Percentiles rank a stretch among this genome's conserved stretches.
Evolutionary conservation across 2,888 invertebrate genomes (phyloP).

Genomic region (Podabrus alpinus): DNA sequence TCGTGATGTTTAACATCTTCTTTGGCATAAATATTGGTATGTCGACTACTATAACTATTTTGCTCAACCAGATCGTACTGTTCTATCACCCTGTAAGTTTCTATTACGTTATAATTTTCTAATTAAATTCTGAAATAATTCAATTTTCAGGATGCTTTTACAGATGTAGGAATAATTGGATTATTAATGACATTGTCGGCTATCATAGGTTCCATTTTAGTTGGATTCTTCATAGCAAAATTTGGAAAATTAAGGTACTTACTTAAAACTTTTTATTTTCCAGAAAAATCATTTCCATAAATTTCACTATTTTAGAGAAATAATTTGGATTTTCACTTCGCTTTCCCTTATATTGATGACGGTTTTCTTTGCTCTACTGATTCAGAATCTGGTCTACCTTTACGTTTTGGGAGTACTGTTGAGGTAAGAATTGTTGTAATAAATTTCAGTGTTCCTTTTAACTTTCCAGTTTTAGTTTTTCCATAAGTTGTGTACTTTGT

Average conservation of each 20-base stretch:
- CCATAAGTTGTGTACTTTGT: conserved; percentile 94
- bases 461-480: conserved; percentile 71
- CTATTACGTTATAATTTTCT: neutral
- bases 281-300: too few species aligned
- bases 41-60: conserved; percentile 50
- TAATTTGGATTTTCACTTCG: neutral
- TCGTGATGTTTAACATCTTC: neutral
- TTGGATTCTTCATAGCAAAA: neutral
- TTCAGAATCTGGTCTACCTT: neutral
- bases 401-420: neutral
- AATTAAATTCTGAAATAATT: conserved; percentile 50
- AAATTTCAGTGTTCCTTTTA: neutral
- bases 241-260: neutral
- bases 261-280: too few species aligned
- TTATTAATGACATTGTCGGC: neutral
- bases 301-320: neutral
- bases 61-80: conserved; percentile 62
- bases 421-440: neutral
- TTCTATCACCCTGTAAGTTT: conserved; percentile 59
- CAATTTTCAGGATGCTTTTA: neutral
- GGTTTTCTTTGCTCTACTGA: neutral
- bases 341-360: neutral
- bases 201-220: neutral
- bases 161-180: neutral
- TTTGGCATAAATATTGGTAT: conserved; percentile 53